phyloP scores from a whole-genome alignment of 2,113 vertebrate genomes.

The Xiphias gladius region DNA sequence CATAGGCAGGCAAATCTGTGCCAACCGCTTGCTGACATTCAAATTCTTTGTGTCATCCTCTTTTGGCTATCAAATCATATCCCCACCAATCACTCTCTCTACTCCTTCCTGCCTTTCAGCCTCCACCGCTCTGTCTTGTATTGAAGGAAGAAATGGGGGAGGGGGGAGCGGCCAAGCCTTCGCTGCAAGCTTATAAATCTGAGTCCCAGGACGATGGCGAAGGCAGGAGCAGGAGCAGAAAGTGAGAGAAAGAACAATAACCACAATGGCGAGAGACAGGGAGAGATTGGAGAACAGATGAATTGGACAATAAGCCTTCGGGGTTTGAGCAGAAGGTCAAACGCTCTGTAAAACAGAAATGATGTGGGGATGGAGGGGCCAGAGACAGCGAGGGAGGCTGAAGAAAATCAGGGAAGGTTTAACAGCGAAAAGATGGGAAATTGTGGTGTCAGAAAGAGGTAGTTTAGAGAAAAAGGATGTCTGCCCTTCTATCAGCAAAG shows the following conservation, averaged over 20 bases:
- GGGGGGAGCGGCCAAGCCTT: constrained; percentile 9
- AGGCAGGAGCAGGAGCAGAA: constrained; percentile 32
- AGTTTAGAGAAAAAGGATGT: constrained; percentile 10
- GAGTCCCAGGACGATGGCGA: constrained; percentile 38
- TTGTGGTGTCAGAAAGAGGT: constrained; percentile 1
- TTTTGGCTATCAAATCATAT: constrained; percentile 69
- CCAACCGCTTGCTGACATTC: constrained; percentile 53
- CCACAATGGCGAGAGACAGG: constrained; percentile 39
- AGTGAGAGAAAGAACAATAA: constrained; percentile 56
- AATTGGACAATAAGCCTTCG: constrained; percentile 67
- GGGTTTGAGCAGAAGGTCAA: constrained; percentile 55
- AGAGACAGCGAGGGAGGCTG: constrained; percentile 4
- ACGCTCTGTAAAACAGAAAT: constrained; percentile 30
- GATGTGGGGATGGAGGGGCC: constrained; percentile 24
- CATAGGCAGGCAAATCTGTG: constrained; percentile 47
- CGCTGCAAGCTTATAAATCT: constrained; percentile 69
- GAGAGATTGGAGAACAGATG: constrained; percentile 65
- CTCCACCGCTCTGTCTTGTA: constrained; percentile 21
- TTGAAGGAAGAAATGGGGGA: not conserved
- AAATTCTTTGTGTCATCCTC: constrained; percentile 59
- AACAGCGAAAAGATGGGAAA: constrained; percentile 15
- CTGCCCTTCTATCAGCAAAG: not conserved
- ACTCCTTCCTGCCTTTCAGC: not conserved
- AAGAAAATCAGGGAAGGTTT: not conserved
- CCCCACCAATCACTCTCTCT: not conserved